Evolutionary conservation across 2,888 invertebrate species (phyloP).

Genomic region (Scotopteryx bipunctaria): DNA sequence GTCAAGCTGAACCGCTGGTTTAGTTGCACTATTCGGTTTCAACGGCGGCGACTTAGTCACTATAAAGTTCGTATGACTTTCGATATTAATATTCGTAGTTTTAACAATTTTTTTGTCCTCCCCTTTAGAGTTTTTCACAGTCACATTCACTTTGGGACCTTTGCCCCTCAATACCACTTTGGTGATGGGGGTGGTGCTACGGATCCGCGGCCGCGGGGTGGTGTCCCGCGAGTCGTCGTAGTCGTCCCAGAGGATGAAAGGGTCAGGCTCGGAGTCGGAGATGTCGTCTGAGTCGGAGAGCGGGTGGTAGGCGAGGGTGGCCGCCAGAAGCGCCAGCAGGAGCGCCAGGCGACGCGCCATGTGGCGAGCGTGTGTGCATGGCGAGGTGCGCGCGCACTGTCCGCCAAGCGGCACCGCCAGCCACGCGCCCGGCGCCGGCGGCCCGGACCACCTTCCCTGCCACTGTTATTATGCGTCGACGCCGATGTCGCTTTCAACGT

Average conservation of each 20-base stretch:
- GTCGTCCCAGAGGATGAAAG: slow-evolving; percentile 67
- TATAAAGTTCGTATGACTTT: slow-evolving; percentile 75
- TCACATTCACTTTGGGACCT: slow-evolving; percentile 65
- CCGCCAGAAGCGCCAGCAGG: slow-evolving; percentile 74
- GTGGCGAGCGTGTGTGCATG: slow-evolving; percentile 79
- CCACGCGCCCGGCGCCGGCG: slow-evolving; percentile 33
- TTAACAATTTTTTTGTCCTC: slow-evolving; percentile 65
- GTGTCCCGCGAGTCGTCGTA: slow-evolving; percentile 65
- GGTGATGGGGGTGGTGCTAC: slow-evolving; percentile 53
- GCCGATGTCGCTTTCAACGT: slow-evolving; percentile 72
- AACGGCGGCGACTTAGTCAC: slow-evolving; percentile 60
- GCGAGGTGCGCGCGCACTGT: slow-evolving; percentile 81
- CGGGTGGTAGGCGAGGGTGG: slow-evolving; percentile 61
- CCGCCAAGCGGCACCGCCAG: slow-evolving; percentile 50
- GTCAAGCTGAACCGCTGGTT: slow-evolving; percentile 47
- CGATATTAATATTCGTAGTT: slow-evolving; percentile 73
- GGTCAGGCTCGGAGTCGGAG: slow-evolving; percentile 65
- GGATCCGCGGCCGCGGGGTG: slow-evolving; percentile 49
- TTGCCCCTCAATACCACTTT: slow-evolving; percentile 69
- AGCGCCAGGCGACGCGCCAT: slow-evolving; percentile 83
- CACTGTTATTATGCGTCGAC: slow-evolving; percentile 60
- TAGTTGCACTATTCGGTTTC: slow-evolving; percentile 41
- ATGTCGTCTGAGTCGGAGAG: slow-evolving; percentile 49
- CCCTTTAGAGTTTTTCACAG: slow-evolving; percentile 59
- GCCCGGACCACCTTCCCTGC: slow-evolving; percentile 72